phyloP scores from a whole-genome alignment of 1,140 invertebrate species.

The Tigriopus japonicus region DNA sequence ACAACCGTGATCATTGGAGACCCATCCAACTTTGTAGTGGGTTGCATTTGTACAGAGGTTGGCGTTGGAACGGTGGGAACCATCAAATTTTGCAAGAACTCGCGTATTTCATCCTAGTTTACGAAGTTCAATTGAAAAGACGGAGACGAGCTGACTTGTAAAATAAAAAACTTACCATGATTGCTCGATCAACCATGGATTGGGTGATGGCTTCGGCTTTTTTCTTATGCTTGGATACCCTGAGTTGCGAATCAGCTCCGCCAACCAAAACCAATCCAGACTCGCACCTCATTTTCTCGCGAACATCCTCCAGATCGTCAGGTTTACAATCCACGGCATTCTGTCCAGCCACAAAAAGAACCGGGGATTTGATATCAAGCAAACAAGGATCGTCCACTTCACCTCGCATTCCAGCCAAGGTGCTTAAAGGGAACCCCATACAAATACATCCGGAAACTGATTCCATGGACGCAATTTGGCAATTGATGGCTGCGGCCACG shows the following conservation, averaged over 20 bases:
- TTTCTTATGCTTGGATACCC: conserved; percentile 47
- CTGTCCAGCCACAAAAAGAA: conserved; percentile 60
- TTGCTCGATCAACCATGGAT: conserved; percentile 54
- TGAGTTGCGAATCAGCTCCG: conserved; percentile 52
- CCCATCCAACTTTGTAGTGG: too few species aligned
- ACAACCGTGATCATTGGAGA: too few species aligned
- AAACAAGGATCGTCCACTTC: conserved; percentile 53
- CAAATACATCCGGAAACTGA: conserved; percentile 50
- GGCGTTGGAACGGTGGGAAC: too few species aligned
- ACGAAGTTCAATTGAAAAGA: too few species aligned
- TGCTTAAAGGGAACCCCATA: conserved; percentile 56
- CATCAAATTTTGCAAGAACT: too few species aligned
- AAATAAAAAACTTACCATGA: conserved; percentile 38
- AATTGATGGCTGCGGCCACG: conserved; percentile 47
- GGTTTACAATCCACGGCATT: conserved; percentile 33
- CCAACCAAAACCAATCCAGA: conserved; percentile 60
- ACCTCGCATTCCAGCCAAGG: conserved; percentile 51
- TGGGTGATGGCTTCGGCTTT: conserved; percentile 54
- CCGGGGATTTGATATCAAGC: conserved; percentile 44
- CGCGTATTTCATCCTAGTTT: too few species aligned
- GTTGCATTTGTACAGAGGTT: too few species aligned
- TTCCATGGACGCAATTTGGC: conserved; percentile 29
- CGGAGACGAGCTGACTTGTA: too few species aligned
- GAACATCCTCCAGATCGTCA: conserved; percentile 24
- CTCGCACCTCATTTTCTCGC: conserved; percentile 47